Evolutionary conservation across 1,140 invertebrate genomes (phyloP), one percentile per base, ranked within the genome.

Genomic region (Nebria ingens): DNA sequence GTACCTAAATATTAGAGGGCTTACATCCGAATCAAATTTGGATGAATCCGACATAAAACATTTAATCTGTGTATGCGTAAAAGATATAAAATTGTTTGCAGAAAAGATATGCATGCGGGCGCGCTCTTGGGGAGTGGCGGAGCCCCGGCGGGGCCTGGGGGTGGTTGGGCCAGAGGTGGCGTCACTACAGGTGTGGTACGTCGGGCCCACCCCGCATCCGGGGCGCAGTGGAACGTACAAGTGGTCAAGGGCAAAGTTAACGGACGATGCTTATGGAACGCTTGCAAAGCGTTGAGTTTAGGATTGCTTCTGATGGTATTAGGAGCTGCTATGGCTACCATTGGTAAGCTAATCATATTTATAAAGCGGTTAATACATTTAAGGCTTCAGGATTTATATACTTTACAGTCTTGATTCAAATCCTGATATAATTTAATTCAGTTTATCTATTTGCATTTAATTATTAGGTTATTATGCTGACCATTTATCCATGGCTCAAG

Each of bases 251-350:
- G 87, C 52, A 91, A 91, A 75, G 87, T 90, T 74, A 89, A 87
- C 61, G 87, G 86, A 19, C 79, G 83, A 63, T 93, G 90, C 68
- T 76, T 93, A 56, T 93, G 90, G 89, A 88, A 91, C 66, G 89
- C 89, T 20, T 91, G 89, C 68, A 87, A 91, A 64, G 90, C 90
- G 21, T 77, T 93, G 4, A 86, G 87, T 58, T 76, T 91, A 56
- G 91, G 90, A 19, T 74, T 92, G 50, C 74, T 92, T 38, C 76
- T 93, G 56, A 88, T 93, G 81, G 73, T 89, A 55, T 78, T 91
- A 29, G 91, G 90, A 38, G 87, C 86, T 50, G 86, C 86, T 40
- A 93, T 94, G 91, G 89, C 89, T 20, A 89, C 87, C n/a, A 82
- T 93, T 67, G 90, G 89, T 89, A 76, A 34, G n/a, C n/a, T n/a